A percentile compares a stretch with the other conserved stretches of the same genome.
Evolutionary conservation across 2,113 vertebrate genomes (phyloP).

Genomic region (Prunella fulvescens): DNA sequence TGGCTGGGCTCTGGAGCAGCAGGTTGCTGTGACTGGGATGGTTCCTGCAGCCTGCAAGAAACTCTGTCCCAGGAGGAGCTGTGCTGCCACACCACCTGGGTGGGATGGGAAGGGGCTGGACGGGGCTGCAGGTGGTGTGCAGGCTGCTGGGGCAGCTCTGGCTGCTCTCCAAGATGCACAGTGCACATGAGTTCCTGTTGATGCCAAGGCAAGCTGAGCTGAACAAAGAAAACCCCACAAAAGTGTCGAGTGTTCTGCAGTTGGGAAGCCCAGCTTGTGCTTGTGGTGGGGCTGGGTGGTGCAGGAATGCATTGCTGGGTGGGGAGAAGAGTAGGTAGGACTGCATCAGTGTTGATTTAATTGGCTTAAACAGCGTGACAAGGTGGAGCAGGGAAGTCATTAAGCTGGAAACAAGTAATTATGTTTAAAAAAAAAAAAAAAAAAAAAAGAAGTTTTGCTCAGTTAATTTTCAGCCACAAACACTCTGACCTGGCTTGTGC

Average conservation of each 20-base stretch:
- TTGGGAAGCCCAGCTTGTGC: rapidly evolving
- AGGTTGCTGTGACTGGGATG: not conserved
- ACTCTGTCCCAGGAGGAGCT: rapidly evolving
- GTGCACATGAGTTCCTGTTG: rapidly evolving
- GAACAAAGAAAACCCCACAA: not conserved
- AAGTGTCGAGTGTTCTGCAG: rapidly evolving
- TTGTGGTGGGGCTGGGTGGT: not conserved
- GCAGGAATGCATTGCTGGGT: not conserved
- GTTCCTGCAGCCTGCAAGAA: not conserved
- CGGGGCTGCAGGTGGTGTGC: not conserved
- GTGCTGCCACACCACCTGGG: rapidly evolving
- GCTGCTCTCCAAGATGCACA: not conserved
- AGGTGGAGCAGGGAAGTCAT: conserved; percentile 11
- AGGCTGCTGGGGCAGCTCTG: not conserved
- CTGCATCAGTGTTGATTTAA: not conserved
- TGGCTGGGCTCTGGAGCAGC: not conserved
- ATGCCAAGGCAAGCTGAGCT: not conserved
- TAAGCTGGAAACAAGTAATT: conserved; percentile 33
- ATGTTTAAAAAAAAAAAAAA: not conserved
- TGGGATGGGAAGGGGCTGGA: not conserved
- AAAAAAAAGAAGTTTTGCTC: not conserved
- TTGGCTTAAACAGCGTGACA: not conserved
- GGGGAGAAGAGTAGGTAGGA: not conserved
- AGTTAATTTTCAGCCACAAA: conserved; percentile 10
- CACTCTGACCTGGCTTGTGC: not conserved